Evolutionary conservation across 2,888 invertebrate genomes (phyloP), one percentile per base, ranked within the genome.

Genomic region (Rhagonycha fulva): DNA sequence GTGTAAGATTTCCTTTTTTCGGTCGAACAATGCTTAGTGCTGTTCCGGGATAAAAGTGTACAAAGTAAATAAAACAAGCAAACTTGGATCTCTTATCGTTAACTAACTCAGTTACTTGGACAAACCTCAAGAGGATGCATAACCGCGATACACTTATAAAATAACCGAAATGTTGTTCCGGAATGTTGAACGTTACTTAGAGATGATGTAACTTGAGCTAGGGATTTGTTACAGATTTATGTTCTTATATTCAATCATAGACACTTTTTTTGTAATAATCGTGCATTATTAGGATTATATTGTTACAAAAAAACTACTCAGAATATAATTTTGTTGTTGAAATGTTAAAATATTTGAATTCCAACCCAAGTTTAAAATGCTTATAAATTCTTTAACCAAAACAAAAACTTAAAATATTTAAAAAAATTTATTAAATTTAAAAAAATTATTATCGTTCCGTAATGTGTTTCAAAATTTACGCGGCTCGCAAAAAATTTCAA

Each of bases 61-160:
- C 77, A 77, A 78, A 76, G 14, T 12, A 76, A 80, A 80, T 79
- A 80, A 78, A 72, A 74, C 78, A 72, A 79, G 79, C 77, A 75
- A 78, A 77, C 77, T 76, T 74, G 77, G 77, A 76, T 69, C 78
- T 79, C 79, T 80, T 80, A 80, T 80, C 80, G 78, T 76, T 61
- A 68, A 72, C 70, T 76, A 77, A 74, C 78, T 78, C 78, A 30
- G 76, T 63, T 63, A 14, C 23, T 47, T 74, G 80, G 76, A 78
- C 79, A 78, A 80, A 80, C 78, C 80, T 80, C 80, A 47, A 67
- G 78, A 75, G 77, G 63, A 70, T 75, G 77, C 80, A 78, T 77
- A 77, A 78, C 77, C 76, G 72, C 80, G 76, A 75, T 75, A 77
- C 77, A 77, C 74, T 76, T 77, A 71, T 74, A 70, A 77, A 77